Base-by-base conservation (phyloP, 2,113 vertebrate species). In the Noturus placidus region DNA sequence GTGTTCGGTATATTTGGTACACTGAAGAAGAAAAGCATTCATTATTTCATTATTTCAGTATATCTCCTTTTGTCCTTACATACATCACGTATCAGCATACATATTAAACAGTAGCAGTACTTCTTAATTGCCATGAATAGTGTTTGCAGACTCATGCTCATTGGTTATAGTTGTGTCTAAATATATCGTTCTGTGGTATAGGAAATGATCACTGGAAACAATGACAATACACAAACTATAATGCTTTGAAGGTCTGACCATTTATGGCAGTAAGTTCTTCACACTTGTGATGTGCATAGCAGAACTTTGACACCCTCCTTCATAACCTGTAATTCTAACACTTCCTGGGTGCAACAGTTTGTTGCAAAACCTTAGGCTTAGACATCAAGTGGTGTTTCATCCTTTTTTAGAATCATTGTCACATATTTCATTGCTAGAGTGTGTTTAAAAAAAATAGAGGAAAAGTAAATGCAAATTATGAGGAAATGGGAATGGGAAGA, bases 211-310 rank as follows among this genome's bases (percentile, higher is more conserved):
- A 35, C 20, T 59, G 14, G 22, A 30, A 84, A 1, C 20, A 15
- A 57, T 57, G 19, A 52, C 15, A 70, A 19, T 27, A 42, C 46
- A 72, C 38, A 19, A 2, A 27, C 0, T 38, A 72, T 84, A 33
- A 81, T 74, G 52, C 27, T 72, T 56, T 54, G 19, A 70, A 84
- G 54, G 13, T n/a, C 38, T 69, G 61, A 19, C 52, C 52, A n/a
- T 54, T 22, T 83, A 83, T 69, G 84, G 84, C 25, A 59, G 22
- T 27, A 11, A 35, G 19, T 13, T 98, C 97, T 89, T 94, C 96
- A 91, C 89, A 95, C 83, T 92, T 91, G 95, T 96, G 97, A 94
- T 92, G 95, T 9, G 78, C 61, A 25, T 20, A n/a, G 33, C 33
- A 61, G 15, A 61, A 38, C 19, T 78, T 63, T 46, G 65, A 22